phyloP scores from a whole-genome alignment of 2,888 invertebrate genomes.

The Synergus umbraculus region DNA sequence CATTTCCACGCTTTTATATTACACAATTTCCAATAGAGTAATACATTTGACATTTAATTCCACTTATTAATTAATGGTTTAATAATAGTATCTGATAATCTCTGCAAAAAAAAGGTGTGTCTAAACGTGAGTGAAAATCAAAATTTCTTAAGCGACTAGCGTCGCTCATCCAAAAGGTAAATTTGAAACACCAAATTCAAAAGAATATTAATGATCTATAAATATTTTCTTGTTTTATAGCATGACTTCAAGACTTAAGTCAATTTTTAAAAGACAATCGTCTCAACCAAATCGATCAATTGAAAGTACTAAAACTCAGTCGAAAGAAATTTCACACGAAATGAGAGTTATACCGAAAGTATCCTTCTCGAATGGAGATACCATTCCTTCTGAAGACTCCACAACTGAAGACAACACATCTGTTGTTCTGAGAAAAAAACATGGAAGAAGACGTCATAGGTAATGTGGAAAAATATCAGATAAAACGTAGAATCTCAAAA shows the following conservation, averaged over 20 bases:
- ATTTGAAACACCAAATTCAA: neutral
- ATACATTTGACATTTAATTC: too few relatives aligned
- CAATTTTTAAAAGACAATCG: slow-evolving; percentile 33
- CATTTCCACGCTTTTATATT: too few relatives aligned
- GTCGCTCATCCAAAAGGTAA: neutral
- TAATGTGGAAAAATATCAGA: neutral
- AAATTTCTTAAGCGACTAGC: neutral
- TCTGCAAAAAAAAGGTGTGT: neutral
- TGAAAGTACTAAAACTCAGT: neutral
- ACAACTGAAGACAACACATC: neutral
- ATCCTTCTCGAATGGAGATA: slow-evolving; percentile 12
- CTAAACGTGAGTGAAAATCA: neutral
- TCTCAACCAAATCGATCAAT: neutral
- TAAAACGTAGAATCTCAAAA: neutral
- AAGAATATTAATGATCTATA: neutral
- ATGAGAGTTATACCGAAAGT: neutral
- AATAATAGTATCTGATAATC: neutral
- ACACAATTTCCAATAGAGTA: too few relatives aligned
- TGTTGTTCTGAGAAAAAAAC: slow-evolving; percentile 17
- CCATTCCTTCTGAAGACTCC: neutral
- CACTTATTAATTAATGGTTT: too few relatives aligned
- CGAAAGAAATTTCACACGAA: neutral
- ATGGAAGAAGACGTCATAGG: slow-evolving; percentile 21
- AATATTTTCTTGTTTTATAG: neutral
- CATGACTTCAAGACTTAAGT: slow-evolving; percentile 20